Conservation (phyloP, 2,888 invertebrate genomes). For the Tetanocera ferruginea region DNA sequence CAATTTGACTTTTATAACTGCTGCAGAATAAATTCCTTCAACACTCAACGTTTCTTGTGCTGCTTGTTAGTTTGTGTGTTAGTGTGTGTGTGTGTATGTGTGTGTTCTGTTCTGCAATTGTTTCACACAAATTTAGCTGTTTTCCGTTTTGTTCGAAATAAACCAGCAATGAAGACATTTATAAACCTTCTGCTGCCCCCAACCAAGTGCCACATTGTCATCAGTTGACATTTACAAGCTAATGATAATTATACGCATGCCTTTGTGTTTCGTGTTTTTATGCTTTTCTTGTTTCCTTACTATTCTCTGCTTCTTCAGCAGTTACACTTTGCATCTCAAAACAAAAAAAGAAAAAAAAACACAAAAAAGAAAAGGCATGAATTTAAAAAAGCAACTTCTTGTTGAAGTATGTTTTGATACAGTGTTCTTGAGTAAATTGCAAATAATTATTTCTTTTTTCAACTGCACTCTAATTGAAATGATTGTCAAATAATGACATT, state of each 20-base stretch:
- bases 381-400: too few species aligned
- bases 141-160: background rate
- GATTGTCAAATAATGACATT: background rate
- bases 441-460: background rate
- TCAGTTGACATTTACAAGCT: conserved; percentile 11
- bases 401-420: background rate
- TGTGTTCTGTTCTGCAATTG: background rate
- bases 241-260: conserved; percentile 28
- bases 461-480: background rate
- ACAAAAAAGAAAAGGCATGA: background rate
- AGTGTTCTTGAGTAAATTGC: background rate
- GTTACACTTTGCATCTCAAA: background rate
- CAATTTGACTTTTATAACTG: too few species aligned
- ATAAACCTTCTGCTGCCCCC: background rate
- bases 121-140: conserved; percentile 13
- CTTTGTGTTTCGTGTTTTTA: background rate
- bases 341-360: background rate
- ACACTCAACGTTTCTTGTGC: background rate
- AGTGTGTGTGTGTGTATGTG: too few species aligned
- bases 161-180: background rate
- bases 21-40: too few species aligned
- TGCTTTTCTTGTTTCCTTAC: background rate
- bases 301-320: background rate
- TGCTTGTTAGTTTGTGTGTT: too few species aligned
- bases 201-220: background rate